Percentiles rank a stretch among this genome's conserved stretches.
Evolutionary conservation across 2,113 vertebrate genomes (phyloP).

Genomic region (Cettia cetti): DNA sequence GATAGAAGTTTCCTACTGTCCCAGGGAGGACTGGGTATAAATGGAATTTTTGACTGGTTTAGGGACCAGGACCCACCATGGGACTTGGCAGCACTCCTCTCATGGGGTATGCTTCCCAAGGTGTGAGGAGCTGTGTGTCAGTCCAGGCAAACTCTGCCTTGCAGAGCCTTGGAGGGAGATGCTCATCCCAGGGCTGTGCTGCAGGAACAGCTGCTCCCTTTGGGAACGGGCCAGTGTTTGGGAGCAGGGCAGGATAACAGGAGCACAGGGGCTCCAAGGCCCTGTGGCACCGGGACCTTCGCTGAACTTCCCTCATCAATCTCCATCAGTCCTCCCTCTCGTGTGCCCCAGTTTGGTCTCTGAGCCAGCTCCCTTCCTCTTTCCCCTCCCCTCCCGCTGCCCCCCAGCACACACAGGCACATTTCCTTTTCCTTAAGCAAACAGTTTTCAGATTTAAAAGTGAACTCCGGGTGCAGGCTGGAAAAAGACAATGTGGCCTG

Average conservation of each 20-base stretch:
- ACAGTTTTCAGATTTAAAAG: conserved; percentile 51
- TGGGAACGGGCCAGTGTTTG: neutral
- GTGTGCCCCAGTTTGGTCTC: neutral
- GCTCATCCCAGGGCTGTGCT: neutral
- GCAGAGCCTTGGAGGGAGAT: neutral
- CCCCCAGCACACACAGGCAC: neutral
- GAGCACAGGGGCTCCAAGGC: neutral
- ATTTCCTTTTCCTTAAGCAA: conserved; percentile 58
- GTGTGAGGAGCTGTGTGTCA: neutral
- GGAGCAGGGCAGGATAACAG: neutral
- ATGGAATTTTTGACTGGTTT: neutral
- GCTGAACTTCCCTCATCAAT: conserved; percentile 1
- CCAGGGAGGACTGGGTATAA: neutral
- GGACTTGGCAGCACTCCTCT: neutral
- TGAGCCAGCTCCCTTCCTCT: conserved; percentile 23
- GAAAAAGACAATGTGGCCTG: conserved; percentile 24
- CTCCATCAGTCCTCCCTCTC: conserved; percentile 21
- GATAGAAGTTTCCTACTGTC: accelerated
- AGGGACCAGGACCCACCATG: neutral
- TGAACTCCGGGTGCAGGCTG: neutral
- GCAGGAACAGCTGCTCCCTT: neutral
- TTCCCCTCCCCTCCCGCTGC: neutral
- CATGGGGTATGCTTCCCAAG: neutral
- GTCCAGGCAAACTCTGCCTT: neutral
- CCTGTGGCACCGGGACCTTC: neutral